A percentile compares a stretch with the other conserved stretches of the same genome.
Conservation (phyloP, 1,140 invertebrate species). For the Drosophila carrolli region DNA sequence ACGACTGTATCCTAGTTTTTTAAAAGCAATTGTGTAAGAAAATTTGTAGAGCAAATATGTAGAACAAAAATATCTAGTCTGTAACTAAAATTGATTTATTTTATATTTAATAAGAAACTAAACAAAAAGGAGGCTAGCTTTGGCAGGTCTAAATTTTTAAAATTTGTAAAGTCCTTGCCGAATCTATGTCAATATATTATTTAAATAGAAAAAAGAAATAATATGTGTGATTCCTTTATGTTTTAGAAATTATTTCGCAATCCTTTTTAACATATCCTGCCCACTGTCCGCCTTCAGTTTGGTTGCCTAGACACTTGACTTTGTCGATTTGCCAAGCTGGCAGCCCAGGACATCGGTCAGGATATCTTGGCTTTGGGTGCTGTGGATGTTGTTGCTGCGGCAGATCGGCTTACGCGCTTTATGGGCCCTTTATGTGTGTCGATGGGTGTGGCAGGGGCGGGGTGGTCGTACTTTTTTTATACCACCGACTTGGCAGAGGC, state of each 20-base stretch:
- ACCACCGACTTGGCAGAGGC: constrained; percentile 46
- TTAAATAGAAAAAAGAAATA: no score
- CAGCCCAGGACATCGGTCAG: constrained; percentile 50
- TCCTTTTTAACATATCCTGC: constrained; percentile 3
- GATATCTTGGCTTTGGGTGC: constrained; percentile 44
- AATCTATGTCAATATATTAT: no score
- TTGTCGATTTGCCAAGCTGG: constrained; percentile 48
- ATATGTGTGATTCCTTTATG: not conserved
- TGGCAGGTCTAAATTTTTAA: no score
- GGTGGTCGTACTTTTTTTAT: constrained; percentile 23
- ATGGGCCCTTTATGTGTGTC: constrained; percentile 56
- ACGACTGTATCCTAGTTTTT: no score
- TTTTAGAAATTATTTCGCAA: constrained; percentile 8
- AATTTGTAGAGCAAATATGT: no score
- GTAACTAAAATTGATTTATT: no score
- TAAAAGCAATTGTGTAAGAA: no score
- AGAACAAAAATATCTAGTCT: no score
- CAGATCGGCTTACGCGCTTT: constrained; percentile 79
- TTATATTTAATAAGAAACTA: no score
- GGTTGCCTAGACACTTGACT: constrained; percentile 67
- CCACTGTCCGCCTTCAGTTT: constrained; percentile 46
- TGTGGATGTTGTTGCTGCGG: constrained; percentile 44
- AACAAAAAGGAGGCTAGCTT: no score
- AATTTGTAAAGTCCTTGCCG: no score
- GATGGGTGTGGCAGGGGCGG: constrained; percentile 6